Conservation (phyloP, 1,140 invertebrate species). For the Drosophila asahinai region DNA sequence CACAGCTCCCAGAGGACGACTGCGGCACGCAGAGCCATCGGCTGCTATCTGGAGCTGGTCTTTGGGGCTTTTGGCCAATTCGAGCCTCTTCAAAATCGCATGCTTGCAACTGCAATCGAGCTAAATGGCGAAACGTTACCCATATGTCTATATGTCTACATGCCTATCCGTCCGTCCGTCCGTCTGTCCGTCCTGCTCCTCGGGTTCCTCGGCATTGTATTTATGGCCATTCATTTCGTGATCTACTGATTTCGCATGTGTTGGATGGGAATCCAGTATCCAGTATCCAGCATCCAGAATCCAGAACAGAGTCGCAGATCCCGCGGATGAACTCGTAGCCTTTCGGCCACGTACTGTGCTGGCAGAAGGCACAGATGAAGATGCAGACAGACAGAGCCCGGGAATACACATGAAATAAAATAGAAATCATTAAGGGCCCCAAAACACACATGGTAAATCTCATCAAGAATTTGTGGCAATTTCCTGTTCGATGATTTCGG, state of each 20-base stretch:
- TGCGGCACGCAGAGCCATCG: constrained; percentile 32
- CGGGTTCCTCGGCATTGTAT: constrained; percentile 69
- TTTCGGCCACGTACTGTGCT: constrained; percentile 66
- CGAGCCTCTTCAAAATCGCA: constrained; percentile 80
- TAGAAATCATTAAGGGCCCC: constrained; percentile 75
- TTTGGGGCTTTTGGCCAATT: constrained; percentile 58
- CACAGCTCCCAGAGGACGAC: constrained; percentile 30
- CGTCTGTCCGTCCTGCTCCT: constrained; percentile 27
- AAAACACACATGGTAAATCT: constrained; percentile 80
- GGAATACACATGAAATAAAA: constrained; percentile 65
- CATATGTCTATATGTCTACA: constrained; percentile 68
- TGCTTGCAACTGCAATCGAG: constrained; percentile 81
- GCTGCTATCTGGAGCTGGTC: constrained; percentile 36
- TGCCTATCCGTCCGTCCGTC: constrained; percentile 55
- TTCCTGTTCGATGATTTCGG: constrained; percentile 79
- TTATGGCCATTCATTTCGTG: constrained; percentile 82
- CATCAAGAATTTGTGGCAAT: constrained; percentile 79
- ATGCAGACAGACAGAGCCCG: constrained; percentile 17
- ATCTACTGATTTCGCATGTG: constrained; percentile 82
- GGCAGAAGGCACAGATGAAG: constrained; percentile 34
- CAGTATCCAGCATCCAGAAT: background rate
- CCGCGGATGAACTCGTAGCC: constrained; percentile 66
- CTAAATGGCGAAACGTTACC: constrained; percentile 78
- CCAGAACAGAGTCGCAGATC: constrained; percentile 46
- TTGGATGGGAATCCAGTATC: constrained; percentile 71